A percentile compares a stretch with the other conserved stretches of the same genome.
Evolutionary conservation across 2,797 vertebrate genomes (phyloP).

Genomic region (Gymnocypris eckloni): DNA sequence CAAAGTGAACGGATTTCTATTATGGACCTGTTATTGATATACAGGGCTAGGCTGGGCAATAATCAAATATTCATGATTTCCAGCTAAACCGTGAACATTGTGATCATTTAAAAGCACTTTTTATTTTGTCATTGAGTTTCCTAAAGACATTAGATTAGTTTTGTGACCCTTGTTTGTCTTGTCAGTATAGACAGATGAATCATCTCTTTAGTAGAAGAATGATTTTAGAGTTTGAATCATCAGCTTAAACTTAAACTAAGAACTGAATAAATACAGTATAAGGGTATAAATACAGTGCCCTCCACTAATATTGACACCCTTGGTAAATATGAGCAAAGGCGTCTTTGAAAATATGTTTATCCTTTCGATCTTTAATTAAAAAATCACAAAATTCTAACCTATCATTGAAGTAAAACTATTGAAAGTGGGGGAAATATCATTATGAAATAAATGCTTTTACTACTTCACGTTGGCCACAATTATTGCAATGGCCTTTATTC

Average conservation of each 20-base stretch:
- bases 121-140: conserved; percentile 14
- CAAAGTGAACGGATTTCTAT: conserved; percentile 24
- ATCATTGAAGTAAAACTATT: too few relatives aligned
- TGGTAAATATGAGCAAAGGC: too few relatives aligned
- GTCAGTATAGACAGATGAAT: neutral
- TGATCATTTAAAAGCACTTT: neutral
- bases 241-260: neutral
- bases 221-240: neutral
- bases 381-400: too few relatives aligned
- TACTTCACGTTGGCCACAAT: too few relatives aligned
- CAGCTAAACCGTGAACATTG: neutral
- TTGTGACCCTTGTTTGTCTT: conserved; percentile 1
- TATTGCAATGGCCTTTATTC: too few relatives aligned
- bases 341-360: too few relatives aligned
- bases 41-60: neutral
- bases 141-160: neutral
- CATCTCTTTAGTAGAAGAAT: neutral
- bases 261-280: too few relatives aligned
- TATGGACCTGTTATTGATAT: neutral
- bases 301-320: too few relatives aligned
- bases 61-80: conserved; percentile 9
- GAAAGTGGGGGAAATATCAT: too few relatives aligned
- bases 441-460: too few relatives aligned
- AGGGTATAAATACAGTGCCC: too few relatives aligned
- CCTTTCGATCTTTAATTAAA: too few relatives aligned